Conservation (phyloP, 2,113 vertebrate species). For the Clarias gariepinus region DNA sequence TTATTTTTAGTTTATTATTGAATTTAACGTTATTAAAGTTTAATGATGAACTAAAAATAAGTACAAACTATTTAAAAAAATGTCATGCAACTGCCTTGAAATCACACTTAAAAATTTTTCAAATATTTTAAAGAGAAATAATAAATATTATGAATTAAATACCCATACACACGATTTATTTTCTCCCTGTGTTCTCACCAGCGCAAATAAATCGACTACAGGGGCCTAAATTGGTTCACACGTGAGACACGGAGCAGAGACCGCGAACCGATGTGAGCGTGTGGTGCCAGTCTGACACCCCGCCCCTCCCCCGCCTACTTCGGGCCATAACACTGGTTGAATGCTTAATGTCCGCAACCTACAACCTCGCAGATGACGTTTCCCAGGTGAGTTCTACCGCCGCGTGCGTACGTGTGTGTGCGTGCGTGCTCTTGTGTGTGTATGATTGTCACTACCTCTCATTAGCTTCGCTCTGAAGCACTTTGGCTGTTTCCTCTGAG, state of each 20-base stretch:
- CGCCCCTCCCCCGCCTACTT: neutral
- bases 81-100: too few relatives aligned
- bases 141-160: too few relatives aligned
- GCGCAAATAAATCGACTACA: neutral
- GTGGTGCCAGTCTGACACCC: neutral
- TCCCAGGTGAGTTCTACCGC: neutral
- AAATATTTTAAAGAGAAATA: too few relatives aligned
- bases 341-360: neutral
- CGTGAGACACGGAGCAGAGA: neutral
- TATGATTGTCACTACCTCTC: neutral
- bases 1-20: too few relatives aligned
- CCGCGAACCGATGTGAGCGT: neutral
- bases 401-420: neutral
- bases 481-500: conserved; percentile 7
- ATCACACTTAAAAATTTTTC: too few relatives aligned
- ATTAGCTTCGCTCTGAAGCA: neutral
- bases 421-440: neutral
- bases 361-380: neutral
- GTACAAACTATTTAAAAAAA: too few relatives aligned
- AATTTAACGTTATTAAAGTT: too few relatives aligned
- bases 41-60: too few relatives aligned
- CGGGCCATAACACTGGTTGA: neutral
- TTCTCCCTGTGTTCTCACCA: neutral
- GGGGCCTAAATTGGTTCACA: neutral
- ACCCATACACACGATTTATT: too few relatives aligned